Evolutionary conservation across 2,888 invertebrate genomes (phyloP).

Genomic region (Melanostoma scalare): DNA sequence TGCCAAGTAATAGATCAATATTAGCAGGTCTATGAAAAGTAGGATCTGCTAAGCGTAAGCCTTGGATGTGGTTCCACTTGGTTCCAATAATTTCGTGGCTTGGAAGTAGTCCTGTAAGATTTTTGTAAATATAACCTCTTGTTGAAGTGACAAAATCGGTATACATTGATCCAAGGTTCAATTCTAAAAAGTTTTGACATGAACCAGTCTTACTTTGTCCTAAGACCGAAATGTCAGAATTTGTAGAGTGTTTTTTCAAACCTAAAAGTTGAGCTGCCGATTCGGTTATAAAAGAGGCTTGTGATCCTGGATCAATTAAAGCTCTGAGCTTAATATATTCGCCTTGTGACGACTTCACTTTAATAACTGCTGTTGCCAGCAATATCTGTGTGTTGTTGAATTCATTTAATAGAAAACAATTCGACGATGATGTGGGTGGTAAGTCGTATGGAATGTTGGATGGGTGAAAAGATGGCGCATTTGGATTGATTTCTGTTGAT

Average conservation of each 20-base stretch:
- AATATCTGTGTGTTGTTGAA: not conserved
- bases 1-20: constrained; percentile 23
- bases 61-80: constrained; percentile 19
- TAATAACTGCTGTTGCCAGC: not conserved
- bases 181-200: not conserved
- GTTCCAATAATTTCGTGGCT: not conserved
- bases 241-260: not conserved
- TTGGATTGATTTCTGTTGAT: too few species aligned
- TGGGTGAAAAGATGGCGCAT: too few species aligned
- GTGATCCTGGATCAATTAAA: not conserved
- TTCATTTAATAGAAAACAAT: not conserved
- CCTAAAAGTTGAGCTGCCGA: not conserved
- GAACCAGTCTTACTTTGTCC: not conserved
- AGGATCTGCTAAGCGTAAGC: constrained; percentile 18
- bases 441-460: too few species aligned
- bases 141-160: not conserved
- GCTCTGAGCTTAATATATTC: not conserved
- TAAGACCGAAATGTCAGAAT: not conserved
- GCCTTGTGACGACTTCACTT: not conserved
- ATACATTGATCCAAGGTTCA: not conserved
- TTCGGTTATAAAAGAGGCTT: not conserved
- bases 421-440: not conserved
- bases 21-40: not conserved
- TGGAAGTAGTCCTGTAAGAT: constrained; percentile 1
- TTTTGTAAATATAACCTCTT: not conserved